Conservation (phyloP, 2,797 vertebrate species). For the Heterohyrax brucei region DNA sequence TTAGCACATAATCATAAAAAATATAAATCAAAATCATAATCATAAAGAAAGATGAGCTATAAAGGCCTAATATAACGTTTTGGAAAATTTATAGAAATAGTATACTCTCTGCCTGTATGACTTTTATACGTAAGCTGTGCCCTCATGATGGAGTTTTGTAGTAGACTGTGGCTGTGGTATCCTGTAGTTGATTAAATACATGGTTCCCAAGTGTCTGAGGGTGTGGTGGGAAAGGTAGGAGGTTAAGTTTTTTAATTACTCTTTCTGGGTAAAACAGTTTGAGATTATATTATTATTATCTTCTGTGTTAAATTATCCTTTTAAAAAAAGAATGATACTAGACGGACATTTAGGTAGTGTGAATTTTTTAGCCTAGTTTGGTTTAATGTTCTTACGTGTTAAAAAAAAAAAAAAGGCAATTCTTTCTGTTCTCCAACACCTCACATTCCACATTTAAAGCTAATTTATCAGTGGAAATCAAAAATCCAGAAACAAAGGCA, state of each 20-base stretch:
- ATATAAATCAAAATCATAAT: not conserved
- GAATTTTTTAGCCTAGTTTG: conserved; percentile 9
- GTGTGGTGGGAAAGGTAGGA: not conserved
- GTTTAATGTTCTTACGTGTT: conserved; percentile 15
- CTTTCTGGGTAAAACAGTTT: conserved; percentile 33
- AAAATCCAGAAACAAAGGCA: conserved; percentile 29
- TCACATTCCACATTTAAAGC: not conserved
- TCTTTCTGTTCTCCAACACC: not conserved
- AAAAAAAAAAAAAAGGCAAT: not conserved
- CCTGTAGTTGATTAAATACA: not conserved
- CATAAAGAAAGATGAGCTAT: not conserved
- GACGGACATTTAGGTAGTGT: not conserved
- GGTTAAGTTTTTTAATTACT: not conserved
- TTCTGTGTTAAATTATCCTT: conserved; percentile 11
- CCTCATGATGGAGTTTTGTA: not conserved
- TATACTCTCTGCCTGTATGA: conserved; percentile 7
- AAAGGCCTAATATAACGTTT: not conserved
- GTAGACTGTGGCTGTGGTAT: not conserved
- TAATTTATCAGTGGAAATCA: conserved; percentile 16
- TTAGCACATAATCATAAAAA: conserved; percentile 17
- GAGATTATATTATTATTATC: not conserved
- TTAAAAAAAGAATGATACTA: not conserved
- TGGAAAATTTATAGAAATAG: conserved; percentile 19
- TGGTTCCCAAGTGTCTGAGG: not conserved
- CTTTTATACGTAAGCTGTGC: not conserved